Base-by-base conservation (phyloP, 2,888 invertebrate genomes). In the Tyria jacobaeae region DNA sequence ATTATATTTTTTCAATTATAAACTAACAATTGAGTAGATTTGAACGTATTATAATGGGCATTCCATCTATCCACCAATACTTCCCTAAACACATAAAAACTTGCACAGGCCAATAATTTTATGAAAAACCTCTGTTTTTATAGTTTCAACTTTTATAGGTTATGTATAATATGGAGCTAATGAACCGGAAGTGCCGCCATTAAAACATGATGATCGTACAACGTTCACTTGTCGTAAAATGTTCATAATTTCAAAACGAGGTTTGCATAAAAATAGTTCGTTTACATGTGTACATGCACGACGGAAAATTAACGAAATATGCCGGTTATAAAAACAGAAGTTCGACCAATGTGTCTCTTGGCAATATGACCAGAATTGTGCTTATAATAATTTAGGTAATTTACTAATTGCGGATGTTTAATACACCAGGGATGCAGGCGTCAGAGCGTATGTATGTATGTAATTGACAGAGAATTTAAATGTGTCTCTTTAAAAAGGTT, bases 191-290 rank as follows among this genome's bases (percentile, higher is more conserved):
- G 73, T 75, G 70, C 68, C 52, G 69, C 69, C 69, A 68, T 66
- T 73, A 76, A 68, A 59, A 53, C 17, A 31, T 65, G 68, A 76
- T 73, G 73, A 69, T 68, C 69, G 62, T 55, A 62, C 73, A 75
- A 66, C 68, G 64, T 67, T 81, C 77, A 80, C 79, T 80, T 78
- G 79, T 80, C 75, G 71, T 76, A 78, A 73, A 76, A 68, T 59
- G 74, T 73, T 79, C 75, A 76, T 73, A 73, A 71, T 74, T 70
- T 78, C 78, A 76, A 75, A 77, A 75, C 72, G 73, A 79, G 78
- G 76, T 76, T 76, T 71, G 66, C 48, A 62, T 75, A 73, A 73
- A 76, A 67, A 76, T 76, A 75, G 44, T 35, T 55, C 7, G 31
- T 25, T 54, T 70, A 61, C 62, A 15, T 63, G 21, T 31, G 31